Evolutionary conservation across 2,797 vertebrate genomes (phyloP), one percentile per base, ranked within the genome.

Genomic region (Syngnathus acus): DNA sequence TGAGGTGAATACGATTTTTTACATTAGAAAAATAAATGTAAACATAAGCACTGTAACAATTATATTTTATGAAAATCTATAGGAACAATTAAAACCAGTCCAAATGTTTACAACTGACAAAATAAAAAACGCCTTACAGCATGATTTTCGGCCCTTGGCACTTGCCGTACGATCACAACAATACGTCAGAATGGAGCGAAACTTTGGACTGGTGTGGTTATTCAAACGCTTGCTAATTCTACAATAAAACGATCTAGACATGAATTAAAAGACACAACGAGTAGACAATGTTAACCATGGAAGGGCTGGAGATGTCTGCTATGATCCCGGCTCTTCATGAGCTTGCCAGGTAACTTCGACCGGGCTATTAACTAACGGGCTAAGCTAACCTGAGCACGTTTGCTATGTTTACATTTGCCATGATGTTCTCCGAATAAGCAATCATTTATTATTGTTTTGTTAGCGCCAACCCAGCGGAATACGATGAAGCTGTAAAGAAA

Each of bases 241-340:
- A 10, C 10, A 43, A 61, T n/a, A 61, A 13, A 21, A 43, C 9
- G 39, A 21, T 14, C 13, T 43, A 43, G 8, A 23, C 1, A 32
- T 50, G 26, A 48, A 10, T 64, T 64, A 10, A 19, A 38, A 23
- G 10, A 40, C 5, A 40, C 7, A 65, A 43, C n/a, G 53, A 38
- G 8, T 17, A 26, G 13, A 45, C 16, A 10, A 10, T 9, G 6
- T 21, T 40, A 32, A 92, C 87, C 68, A 93, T 94, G 79, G 95
- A 98, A 6, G 93, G 94, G 3, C 81, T 98, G 73, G 97, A 95
- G 77, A 93, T 99, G 95, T 93, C 96, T 0, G 96, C 97, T 0
- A 95, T 98, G 95, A 96, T 99, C 65, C 96, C 96, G 51, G 96
- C 97, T 67, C 88, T 99, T 38, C 89, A 94, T 79, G 96, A 98